Evolutionary conservation across 2,888 invertebrate genomes (phyloP), one percentile per base, ranked within the genome.

Genomic region (Lasioglossum pauxillum): DNA sequence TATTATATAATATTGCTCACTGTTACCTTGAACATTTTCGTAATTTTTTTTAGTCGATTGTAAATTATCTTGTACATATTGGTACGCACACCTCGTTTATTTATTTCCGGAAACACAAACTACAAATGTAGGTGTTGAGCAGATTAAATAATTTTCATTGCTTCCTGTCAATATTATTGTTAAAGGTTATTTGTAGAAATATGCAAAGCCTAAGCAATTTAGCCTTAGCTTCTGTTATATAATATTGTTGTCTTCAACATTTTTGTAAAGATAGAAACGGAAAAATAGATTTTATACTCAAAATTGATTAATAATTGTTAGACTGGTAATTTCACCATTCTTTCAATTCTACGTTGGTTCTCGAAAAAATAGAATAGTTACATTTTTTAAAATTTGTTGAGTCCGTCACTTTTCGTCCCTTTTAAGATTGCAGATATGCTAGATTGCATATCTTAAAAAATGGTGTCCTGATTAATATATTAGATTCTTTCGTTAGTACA

Each of bases 401-500:
- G 4, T 35, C 23, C 5, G 4, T 38, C 19, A 35, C 23, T 38
- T 38, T 38, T 23, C 38, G 4, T 38, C 1, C 10, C 23, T 23
- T 38, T n/a, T 16, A 67, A 19, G 2, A 67, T 2, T 19, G 16
- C 16, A 69, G 4, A 12, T 12, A 38, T 35, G 12, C 5, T 35
- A 19, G 3, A 8, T 35, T 31, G 19, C 19, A n/a, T 12, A 31
- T 49, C 35, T 67, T 53, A 35, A 53, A 67, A 78, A 82, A 72
- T 78, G 69, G 38, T 57, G n/a, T 35, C 12, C 53, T 41, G 69
- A 74, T 12, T 64, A 27, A 10, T 44, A 27, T 69, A 67, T 82
- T 73, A 46, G 71, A 73, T 53, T 67, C 49, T 78, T 73, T 82
- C 44, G 75, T 38, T 69, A 57, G 57, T 27, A 71, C 74, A n/a